Evolutionary conservation across 2,113 vertebrate genomes (phyloP), one percentile per base, ranked within the genome.

Genomic region (Saccopteryx leptura): DNA sequence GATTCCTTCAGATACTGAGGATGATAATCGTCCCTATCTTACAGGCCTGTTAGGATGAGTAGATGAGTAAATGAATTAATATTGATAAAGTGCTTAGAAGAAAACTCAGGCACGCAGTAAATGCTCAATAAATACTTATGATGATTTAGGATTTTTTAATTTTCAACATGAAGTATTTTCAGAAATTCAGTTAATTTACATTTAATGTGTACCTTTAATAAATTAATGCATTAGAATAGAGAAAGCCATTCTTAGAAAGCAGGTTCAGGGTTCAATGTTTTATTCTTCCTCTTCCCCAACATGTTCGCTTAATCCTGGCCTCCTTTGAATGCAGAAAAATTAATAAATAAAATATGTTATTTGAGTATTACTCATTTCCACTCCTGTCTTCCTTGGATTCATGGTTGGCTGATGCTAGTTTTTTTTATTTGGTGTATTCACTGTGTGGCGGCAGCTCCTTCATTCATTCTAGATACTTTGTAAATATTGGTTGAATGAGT

Each of bases 401-500:
- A 13, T 21, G 72, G 28, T 10, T 26, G 3, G 10, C 54, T 46
- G 11, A 33, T 46, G 33, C 0, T 78, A 31, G 23, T 71, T 91
- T 69, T 39, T 83, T 79, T n/a, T 10, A 11, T 69, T 48, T 15
- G 31, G 0, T 68, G 17, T 93, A 39, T 75, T 81, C 66, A 52
- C 5, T 82, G 56, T 87, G 2, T 7, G 14, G 26, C 3, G 8
- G 14, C 54, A 71, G 28, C n/a, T 54, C 9, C 31, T 75, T 21
- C 61, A 39, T 86, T 88, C 81, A 56, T 56, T 33, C 52, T 63
- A 9, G 46, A 31, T 26, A 75, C 18, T 79, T 52, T 39, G 69
- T 84, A 92, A 96, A 65, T 95, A 52, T 50, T 81, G 76, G 61
- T 50, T 60, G 90, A 76, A n/a, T 84, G 65, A 85, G 54, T 86